Evolutionary conservation across 2,888 invertebrate genomes (phyloP).

Genomic region (Eupithecia dodoneata): DNA sequence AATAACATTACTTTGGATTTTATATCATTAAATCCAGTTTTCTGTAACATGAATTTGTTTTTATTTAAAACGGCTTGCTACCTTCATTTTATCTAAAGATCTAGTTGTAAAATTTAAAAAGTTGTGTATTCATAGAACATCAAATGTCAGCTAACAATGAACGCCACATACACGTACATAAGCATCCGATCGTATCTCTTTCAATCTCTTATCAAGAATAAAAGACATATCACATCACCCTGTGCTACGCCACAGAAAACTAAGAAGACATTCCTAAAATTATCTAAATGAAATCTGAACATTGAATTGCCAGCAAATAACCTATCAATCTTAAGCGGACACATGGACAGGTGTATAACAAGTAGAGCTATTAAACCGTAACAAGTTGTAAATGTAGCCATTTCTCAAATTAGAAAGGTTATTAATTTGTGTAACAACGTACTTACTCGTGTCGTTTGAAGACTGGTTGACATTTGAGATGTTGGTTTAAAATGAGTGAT

Average conservation of each 20-base stretch:
- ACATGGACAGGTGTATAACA: conserved; percentile 36
- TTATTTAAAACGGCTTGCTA: too few species aligned
- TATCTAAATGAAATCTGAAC: conserved; percentile 15
- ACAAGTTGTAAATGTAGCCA: conserved; percentile 36
- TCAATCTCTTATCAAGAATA: neutral
- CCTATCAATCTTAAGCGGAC: conserved; percentile 25
- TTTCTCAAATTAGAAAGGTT: conserved; percentile 41
- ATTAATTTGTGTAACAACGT: conserved; percentile 34
- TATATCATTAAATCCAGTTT: too few species aligned
- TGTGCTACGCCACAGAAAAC: neutral
- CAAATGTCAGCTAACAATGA: too few species aligned
- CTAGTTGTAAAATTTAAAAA: too few species aligned
- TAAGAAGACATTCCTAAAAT: conserved; percentile 6
- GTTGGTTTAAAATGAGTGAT: too few species aligned
- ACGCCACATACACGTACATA: neutral
- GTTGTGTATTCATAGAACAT: too few species aligned
- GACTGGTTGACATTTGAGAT: conserved; percentile 6
- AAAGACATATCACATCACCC: neutral
- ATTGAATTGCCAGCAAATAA: conserved; percentile 1
- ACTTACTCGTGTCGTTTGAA: conserved; percentile 1
- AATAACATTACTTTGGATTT: too few species aligned
- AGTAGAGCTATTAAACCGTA: conserved; percentile 34
- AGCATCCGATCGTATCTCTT: neutral
- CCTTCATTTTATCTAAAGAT: too few species aligned
- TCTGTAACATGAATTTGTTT: too few species aligned